These are phyloP conservation scores for Tipula unca DNA, from an alignment of 2,888 invertebrate genomes.

Conservation along the genomic window DNA sequence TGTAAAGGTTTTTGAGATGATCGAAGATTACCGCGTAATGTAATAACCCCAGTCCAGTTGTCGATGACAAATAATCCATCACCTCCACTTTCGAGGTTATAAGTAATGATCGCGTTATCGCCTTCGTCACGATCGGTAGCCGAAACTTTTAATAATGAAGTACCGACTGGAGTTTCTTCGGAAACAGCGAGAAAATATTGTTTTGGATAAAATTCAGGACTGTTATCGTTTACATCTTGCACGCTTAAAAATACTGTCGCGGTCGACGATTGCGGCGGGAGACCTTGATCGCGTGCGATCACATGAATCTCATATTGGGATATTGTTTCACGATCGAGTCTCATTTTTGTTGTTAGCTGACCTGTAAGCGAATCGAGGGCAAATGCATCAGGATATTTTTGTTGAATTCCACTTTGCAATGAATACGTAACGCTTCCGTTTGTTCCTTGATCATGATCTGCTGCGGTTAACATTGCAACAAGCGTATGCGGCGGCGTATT, in stretches of 20 bases:
- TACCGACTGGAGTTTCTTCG: slow-evolving; percentile 57
- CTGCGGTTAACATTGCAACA: slow-evolving; percentile 74
- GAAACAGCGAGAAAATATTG: slow-evolving; percentile 71
- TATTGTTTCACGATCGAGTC: slow-evolving; percentile 74
- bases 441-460: slow-evolving; percentile 87
- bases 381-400: slow-evolving; percentile 77
- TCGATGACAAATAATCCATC: slow-evolving; percentile 75
- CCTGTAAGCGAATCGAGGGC: slow-evolving; percentile 76
- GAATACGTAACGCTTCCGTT: slow-evolving; percentile 84
- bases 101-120: slow-evolving; percentile 76
- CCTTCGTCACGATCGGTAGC: slow-evolving; percentile 82
- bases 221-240: slow-evolving; percentile 86
- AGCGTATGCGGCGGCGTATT: slow-evolving; percentile 70
- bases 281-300: slow-evolving; percentile 85
- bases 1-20: slow-evolving; percentile 59
- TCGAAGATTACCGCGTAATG: slow-evolving; percentile 56
- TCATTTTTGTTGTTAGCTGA: slow-evolving; percentile 65
- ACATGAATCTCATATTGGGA: slow-evolving; percentile 73
- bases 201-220: slow-evolving; percentile 84
- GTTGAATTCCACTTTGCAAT: slow-evolving; percentile 65
- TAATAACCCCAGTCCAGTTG: slow-evolving; percentile 65
- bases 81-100: slow-evolving; percentile 67
- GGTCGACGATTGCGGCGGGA: slow-evolving; percentile 81
- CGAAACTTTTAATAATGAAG: slow-evolving; percentile 61
- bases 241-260: slow-evolving; percentile 75